Conservation (phyloP, 1,140 invertebrate species). For the Caenorhabditis brenneri region DNA sequence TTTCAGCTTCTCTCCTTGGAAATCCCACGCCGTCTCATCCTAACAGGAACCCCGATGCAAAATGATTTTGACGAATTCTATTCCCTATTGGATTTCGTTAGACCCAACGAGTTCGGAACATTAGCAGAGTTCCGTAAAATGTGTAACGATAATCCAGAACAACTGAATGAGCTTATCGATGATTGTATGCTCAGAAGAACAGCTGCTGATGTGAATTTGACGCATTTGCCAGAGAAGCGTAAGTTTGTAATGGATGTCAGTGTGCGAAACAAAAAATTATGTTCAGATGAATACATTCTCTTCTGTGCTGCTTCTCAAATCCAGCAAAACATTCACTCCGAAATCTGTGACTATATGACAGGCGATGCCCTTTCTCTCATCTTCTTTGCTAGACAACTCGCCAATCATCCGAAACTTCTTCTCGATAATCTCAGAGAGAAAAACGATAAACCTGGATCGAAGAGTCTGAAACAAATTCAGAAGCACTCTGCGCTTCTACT, state of each 20-base stretch:
- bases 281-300: slow-evolving; percentile 50
- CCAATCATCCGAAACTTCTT: slow-evolving; percentile 48
- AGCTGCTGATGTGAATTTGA: slow-evolving; percentile 7
- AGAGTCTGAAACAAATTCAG: neutral
- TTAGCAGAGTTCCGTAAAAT: slow-evolving; percentile 6
- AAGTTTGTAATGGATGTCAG: neutral
- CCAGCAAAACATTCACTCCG: slow-evolving; percentile 17
- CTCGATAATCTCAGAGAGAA: slow-evolving; percentile 28
- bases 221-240: slow-evolving; percentile 46
- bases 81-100: slow-evolving; percentile 49
- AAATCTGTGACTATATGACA: slow-evolving; percentile 48
- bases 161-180: neutral
- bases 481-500: neutral
- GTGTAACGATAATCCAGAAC: neutral
- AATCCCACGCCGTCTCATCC: slow-evolving; percentile 51
- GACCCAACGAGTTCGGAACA: slow-evolving; percentile 21
- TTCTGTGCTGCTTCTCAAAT: slow-evolving; percentile 39
- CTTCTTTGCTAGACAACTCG: slow-evolving; percentile 44
- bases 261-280: too few species aligned
- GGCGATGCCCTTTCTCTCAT: slow-evolving; percentile 44
- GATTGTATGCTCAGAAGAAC: slow-evolving; percentile 36
- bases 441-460: neutral
- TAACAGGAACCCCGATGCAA: slow-evolving; percentile 53
- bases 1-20: slow-evolving; percentile 38
- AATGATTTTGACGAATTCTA: slow-evolving; percentile 55